phyloP scores from a whole-genome alignment of 2,797 vertebrate genomes.

The Aphelocoma californica region DNA sequence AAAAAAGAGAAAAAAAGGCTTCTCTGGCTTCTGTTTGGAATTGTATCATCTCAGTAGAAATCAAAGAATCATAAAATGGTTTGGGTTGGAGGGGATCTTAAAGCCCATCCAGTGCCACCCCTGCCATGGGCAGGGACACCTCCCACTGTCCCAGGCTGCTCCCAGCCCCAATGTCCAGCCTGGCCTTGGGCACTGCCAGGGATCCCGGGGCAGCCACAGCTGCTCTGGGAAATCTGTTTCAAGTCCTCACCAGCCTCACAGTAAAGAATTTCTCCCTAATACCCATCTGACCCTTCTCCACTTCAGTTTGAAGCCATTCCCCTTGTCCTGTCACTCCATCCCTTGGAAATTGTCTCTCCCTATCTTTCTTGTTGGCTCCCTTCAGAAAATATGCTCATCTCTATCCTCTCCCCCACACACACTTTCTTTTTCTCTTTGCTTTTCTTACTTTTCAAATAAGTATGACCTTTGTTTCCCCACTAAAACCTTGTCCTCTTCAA shows the following conservation, averaged over 20 bases:
- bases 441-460: background rate
- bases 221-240: background rate
- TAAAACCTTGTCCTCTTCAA: background rate
- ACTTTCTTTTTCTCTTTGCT: background rate
- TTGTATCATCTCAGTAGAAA: background rate
- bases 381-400: background rate
- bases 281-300: background rate
- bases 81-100: background rate
- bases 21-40: background rate
- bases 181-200: background rate
- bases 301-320: background rate
- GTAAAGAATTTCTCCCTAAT: background rate
- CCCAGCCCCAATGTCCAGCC: background rate
- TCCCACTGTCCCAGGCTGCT: background rate
- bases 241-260: background rate
- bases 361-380: background rate
- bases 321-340: background rate
- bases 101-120: accelerated
- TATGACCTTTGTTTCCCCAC: background rate
- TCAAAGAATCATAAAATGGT: background rate
- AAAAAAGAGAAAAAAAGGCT: background rate
- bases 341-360: background rate
- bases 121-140: background rate
- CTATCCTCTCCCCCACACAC: background rate
- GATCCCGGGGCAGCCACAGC: background rate